Conservation (phyloP, 1,140 invertebrate species). For the Aphaenogaster rudis region DNA sequence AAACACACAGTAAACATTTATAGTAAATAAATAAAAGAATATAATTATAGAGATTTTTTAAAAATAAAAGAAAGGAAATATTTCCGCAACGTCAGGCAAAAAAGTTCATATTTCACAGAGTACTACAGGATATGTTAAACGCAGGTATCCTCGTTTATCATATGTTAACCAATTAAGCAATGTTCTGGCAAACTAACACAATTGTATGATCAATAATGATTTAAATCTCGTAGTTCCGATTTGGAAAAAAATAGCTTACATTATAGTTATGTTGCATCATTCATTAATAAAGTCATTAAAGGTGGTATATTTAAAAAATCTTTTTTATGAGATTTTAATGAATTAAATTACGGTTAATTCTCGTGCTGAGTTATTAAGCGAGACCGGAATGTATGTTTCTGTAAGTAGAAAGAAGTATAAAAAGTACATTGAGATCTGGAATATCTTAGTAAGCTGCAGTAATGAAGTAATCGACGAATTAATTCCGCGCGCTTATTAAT, state of each 20-base stretch:
- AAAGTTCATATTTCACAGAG: not conserved
- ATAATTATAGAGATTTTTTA: not conserved
- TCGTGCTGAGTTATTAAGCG: conserved; percentile 50
- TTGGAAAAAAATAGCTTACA: not conserved
- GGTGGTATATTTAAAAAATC: not conserved
- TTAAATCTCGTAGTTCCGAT: not conserved
- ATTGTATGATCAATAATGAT: not conserved
- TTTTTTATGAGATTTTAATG: conserved; percentile 63
- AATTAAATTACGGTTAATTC: conserved; percentile 72
- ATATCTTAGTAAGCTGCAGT: conserved; percentile 51
- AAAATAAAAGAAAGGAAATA: not conserved
- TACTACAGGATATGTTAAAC: not conserved
- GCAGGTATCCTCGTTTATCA: not conserved
- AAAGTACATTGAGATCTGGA: conserved; percentile 59
- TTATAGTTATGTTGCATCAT: not conserved
- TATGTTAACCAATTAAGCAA: not conserved
- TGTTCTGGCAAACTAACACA: not conserved
- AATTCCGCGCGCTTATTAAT: conserved; percentile 63
- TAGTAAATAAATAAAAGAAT: not conserved
- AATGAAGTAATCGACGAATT: conserved; percentile 67
- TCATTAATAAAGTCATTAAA: not conserved
- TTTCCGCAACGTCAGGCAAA: not conserved
- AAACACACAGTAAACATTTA: not conserved
- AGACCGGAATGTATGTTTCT: not conserved
- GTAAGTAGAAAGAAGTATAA: conserved; percentile 31